Evolutionary conservation across 2,888 invertebrate species (phyloP), one percentile per base, ranked within the genome.

Genomic region (Corbicula japonica): DNA sequence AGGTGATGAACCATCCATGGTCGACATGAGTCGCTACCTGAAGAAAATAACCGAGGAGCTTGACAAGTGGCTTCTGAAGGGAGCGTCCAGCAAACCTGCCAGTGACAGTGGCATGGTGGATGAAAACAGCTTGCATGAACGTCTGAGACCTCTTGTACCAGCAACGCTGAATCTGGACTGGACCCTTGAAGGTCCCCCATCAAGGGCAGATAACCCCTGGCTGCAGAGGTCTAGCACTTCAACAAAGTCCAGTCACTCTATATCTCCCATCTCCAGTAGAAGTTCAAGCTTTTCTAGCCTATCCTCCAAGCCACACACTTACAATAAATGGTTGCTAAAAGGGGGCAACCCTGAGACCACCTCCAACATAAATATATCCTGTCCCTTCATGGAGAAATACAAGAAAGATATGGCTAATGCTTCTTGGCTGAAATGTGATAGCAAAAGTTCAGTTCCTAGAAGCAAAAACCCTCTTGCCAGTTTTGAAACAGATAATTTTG

Each of bases 21-120:
- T 71, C 32, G 72, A 78, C 30, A 82, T 82, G 82, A 82, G 82
- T 60, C 78, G 60, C 8, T 78, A 76, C 54, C 48, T 82, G 34
- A 72, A 52, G 35, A 82, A 78, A 28, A 68, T 82, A 23, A 72
- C 69, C 2, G 78, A 75, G 21, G 82, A 82, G 65, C 32, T 82
- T 1, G 82, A 82, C 32, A 66, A 72, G 30, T 82, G 82, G 82
- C 73, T 78, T 23, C 30, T 70, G 23, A 4, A 30, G 21, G 32
- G 56, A 28, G 26, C 23, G 1, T 15, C 8, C 21, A 56, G 32
- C 18, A 70, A 48, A 35, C 12, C 52, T 8, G 30, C 21, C 4
- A 30, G 28, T 15, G 56, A 52, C 34, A 34, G 28, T 21, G 41
- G 56, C 2, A 52, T 52, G 6, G 63, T 50, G 6, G 75, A 66